Conservation (phyloP, 2,113 vertebrate species). For the Cathartes aura region DNA sequence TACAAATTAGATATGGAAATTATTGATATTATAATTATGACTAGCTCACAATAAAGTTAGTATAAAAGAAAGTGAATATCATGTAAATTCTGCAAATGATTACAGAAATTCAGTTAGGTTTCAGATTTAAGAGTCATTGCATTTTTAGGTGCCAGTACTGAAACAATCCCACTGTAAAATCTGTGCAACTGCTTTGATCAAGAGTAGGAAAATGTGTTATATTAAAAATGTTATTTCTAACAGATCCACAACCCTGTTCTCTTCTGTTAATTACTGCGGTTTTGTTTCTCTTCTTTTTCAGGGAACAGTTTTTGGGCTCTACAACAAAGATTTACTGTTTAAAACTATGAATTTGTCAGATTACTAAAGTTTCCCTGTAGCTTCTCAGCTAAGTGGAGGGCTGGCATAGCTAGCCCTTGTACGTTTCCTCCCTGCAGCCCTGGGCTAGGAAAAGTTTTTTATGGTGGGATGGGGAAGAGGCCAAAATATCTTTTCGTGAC, state of each 20-base stretch:
- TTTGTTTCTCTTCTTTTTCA: slow-evolving; percentile 16
- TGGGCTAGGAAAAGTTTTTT: background rate
- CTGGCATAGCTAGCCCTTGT: background rate
- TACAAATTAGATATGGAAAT: background rate
- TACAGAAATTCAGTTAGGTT: background rate
- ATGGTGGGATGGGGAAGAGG: background rate
- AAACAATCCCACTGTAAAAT: background rate
- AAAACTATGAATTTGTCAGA: background rate
- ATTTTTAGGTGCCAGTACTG: background rate
- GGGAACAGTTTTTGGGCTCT: background rate
- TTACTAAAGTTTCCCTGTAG: background rate
- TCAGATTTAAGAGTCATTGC: background rate
- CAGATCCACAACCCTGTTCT: background rate
- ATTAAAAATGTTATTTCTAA: background rate
- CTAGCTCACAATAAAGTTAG: background rate
- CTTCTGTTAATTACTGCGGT: background rate
- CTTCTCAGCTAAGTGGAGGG: background rate
- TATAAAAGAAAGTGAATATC: background rate
- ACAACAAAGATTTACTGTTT: background rate
- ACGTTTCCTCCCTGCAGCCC: background rate
- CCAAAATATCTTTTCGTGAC: background rate
- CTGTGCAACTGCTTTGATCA: background rate
- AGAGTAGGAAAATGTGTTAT: background rate
- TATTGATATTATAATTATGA: background rate
- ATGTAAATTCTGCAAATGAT: background rate